Evolutionary conservation across 2,888 invertebrate species (phyloP).

Genomic region (Caenorhabditis sp.): DNA sequence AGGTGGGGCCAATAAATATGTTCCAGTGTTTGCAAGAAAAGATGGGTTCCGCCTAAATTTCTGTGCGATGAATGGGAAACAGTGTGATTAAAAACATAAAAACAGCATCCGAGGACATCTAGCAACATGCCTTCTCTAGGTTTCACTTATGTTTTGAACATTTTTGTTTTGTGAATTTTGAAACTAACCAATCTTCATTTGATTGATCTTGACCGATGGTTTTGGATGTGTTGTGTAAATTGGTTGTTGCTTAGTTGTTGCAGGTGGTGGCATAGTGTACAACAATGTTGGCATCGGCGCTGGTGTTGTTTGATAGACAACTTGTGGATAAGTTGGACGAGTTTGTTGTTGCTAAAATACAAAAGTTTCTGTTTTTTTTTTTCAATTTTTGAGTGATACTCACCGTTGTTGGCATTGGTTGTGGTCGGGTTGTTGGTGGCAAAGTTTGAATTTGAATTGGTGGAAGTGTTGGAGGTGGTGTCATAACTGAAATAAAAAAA

Average conservation of each 20-base stretch:
- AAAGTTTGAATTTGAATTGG: conserved; percentile 37
- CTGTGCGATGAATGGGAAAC: too few species aligned
- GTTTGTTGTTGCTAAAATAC: neutral
- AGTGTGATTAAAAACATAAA: too few species aligned
- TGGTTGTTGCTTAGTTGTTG: conserved; percentile 39
- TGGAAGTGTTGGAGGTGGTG: conserved; percentile 30
- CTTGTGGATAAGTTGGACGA: neutral
- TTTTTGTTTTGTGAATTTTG: too few species aligned
- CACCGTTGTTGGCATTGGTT: conserved; percentile 20
- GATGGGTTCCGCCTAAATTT: too few species aligned
- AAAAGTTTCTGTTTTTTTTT: neutral
- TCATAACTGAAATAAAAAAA: conserved; percentile 19
- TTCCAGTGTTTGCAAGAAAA: too few species aligned
- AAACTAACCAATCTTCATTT: conserved; percentile 29
- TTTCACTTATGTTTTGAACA: too few species aligned
- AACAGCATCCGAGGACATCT: too few species aligned
- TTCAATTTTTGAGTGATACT: conserved; percentile 10
- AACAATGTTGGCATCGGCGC: conserved; percentile 9
- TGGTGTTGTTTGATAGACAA: conserved; percentile 16
- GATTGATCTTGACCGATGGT: conserved; percentile 34
- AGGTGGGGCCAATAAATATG: too few species aligned
- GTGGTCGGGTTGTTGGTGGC: conserved; percentile 28
- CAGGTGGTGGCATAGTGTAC: conserved; percentile 21
- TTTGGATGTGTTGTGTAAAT: conserved; percentile 34
- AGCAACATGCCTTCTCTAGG: too few species aligned